Base-by-base conservation (phyloP, 1,140 invertebrate species). In the Dryas iulia region DNA sequence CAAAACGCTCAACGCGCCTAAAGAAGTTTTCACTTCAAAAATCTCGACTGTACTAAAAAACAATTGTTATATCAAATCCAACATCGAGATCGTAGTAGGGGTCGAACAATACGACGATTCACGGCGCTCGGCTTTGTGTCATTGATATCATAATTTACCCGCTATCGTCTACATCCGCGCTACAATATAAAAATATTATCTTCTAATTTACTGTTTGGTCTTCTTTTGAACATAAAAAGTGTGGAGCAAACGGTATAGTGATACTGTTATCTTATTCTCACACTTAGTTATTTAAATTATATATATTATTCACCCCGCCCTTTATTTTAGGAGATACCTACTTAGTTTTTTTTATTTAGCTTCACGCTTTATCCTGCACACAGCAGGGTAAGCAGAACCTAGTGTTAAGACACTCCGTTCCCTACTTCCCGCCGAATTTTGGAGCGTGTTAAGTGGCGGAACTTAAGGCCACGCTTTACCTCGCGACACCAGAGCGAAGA, bases 141-240 rank as follows among this genome's bases (percentile, higher is more conserved):
- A 30, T 67, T 74, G 79, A 81, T 72, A 77, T 83, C 78, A 77
- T 83, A 81, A 83, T 83, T 83, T 81, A 80, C 69, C 59, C 62
- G 30, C 58, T 73, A 80, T 67, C 57, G 62, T 14, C 52, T 71
- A 69, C 69, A 62, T 61, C 66, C 31, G 25, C 33, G 52, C 14
- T 60, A 33, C 63, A 56, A 64, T 64, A 35, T 25, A 69, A 68
- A 69, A 74, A 74, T 63, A 72, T 60, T 60, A 66, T 24, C 69
- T 39, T 2, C 62, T 66, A 67, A 62, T 63, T 67, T 66, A 63
- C 21, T 66, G 47, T 66, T 66, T 66, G 47, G 23, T 63, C 4
- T 56, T 53, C 23, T 54, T 18, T 63, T 54, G 8, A 21, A 47
- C n/a, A 39, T 3, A 18, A 47, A 47, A 47, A 21, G 14, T 47